Evolutionary conservation across 2,797 vertebrate species (phyloP).

Genomic region (Ibycter americanus): DNA sequence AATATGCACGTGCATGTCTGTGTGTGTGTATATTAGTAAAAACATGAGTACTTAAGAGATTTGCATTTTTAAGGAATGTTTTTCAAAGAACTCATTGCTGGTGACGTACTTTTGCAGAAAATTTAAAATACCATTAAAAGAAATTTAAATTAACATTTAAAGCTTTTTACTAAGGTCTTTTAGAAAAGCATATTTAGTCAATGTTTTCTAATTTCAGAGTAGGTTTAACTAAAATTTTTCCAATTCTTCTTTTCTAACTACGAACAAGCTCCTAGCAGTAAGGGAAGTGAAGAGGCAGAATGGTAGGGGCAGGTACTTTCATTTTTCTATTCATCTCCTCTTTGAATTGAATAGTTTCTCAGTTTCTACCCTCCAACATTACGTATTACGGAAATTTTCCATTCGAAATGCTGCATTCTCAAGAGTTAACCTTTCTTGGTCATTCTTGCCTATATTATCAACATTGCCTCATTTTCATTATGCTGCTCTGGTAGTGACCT

Average conservation of each 20-base stretch:
- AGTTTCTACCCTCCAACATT: neutral
- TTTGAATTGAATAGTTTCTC: neutral
- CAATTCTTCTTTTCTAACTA: neutral
- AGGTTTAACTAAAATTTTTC: neutral
- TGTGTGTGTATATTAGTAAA: neutral
- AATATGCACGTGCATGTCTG: neutral
- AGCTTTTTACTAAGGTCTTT: neutral
- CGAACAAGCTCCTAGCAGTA: neutral
- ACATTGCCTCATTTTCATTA: slow-evolving; percentile 28
- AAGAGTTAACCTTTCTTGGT: neutral
- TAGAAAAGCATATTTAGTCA: neutral
- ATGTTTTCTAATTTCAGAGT: neutral
- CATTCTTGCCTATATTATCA: neutral
- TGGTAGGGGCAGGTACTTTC: neutral
- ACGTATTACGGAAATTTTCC: neutral
- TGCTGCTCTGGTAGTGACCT: neutral
- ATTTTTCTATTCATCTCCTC: neutral
- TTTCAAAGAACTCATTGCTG: neutral
- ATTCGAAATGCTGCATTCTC: slow-evolving; percentile 2
- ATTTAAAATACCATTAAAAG: neutral
- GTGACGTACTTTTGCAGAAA: neutral
- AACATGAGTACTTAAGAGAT: neutral
- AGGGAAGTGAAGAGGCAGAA: neutral
- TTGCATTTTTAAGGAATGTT: neutral
- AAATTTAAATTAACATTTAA: neutral